These are phyloP conservation scores for Abrostola tripartita DNA, from an alignment of 2,888 invertebrate genomes.

Conservation along the genomic window DNA sequence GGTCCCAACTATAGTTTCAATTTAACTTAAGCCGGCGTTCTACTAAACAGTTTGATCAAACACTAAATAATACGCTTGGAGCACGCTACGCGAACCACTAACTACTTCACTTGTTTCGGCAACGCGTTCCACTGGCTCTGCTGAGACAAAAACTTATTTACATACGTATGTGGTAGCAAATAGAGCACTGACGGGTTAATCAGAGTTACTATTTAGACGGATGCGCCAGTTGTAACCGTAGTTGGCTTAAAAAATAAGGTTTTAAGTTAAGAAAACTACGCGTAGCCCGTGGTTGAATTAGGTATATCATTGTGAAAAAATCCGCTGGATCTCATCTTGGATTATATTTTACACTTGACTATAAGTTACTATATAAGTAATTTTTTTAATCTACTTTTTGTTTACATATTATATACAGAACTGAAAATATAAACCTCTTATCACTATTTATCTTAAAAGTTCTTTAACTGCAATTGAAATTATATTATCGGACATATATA, in stretches of 20 bases:
- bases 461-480: neutral
- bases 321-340: no score
- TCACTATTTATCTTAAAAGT: no score
- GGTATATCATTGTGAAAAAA: no score
- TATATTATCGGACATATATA: constrained; percentile 29
- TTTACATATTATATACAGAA: no score
- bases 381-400: no score
- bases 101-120: constrained; percentile 67
- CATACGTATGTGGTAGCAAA: constrained; percentile 21
- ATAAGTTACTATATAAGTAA: no score
- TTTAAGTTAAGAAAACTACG: neutral
- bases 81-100: constrained; percentile 67
- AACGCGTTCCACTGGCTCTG: constrained; percentile 51
- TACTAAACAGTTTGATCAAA: constrained; percentile 74
- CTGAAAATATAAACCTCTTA: no score
- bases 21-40: constrained; percentile 73
- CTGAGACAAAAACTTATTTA: constrained; percentile 54
- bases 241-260: neutral
- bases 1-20: constrained; percentile 72
- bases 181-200: constrained; percentile 14
- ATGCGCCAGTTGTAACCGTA: neutral
- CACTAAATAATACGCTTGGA: constrained; percentile 74
- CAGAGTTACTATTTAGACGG: neutral
- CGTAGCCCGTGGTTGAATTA: no score
- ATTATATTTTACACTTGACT: no score